A percentile compares a stretch with the other conserved stretches of the same genome.
Conservation (phyloP, 2,797 vertebrate species). For the Ptychobarbus kaznakovi region DNA sequence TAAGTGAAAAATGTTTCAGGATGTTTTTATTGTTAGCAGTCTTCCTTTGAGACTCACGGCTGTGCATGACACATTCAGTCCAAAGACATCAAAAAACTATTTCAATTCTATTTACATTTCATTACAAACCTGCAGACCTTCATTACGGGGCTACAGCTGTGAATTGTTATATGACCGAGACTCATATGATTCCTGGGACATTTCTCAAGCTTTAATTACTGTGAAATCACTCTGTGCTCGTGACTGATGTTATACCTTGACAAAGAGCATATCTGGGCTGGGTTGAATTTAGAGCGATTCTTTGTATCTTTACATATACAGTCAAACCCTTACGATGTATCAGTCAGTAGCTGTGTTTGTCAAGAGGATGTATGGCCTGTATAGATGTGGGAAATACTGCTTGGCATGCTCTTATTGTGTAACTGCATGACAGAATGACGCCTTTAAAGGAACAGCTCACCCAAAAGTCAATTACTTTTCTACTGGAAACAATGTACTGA, state of each 20-base stretch:
- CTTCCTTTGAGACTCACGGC: constrained; percentile 7
- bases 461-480: not conserved
- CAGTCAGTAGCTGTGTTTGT: not conserved
- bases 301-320: not conserved
- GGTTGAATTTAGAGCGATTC: not conserved
- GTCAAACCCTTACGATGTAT: not conserved
- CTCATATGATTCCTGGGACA: not conserved
- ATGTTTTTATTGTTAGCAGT: not conserved
- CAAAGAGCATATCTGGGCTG: not conserved
- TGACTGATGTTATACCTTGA: not conserved
- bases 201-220: not conserved
- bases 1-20: not conserved
- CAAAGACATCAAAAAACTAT: not conserved
- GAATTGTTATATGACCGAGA: not conserved
- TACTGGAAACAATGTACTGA: not conserved
- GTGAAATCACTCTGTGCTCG: not conserved
- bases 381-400: constrained; percentile 7
- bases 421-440: not conserved
- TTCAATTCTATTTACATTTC: not conserved
- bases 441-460: not conserved
- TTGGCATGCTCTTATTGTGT: constrained; percentile 35
- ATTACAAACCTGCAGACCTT: constrained; percentile 16
- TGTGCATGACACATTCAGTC: constrained; percentile 6
- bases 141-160: not conserved
- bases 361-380: not conserved